Evolutionary conservation across 2,888 invertebrate species (phyloP), one percentile per base, ranked within the genome.

Genomic region (Mellilla xanthometata): DNA sequence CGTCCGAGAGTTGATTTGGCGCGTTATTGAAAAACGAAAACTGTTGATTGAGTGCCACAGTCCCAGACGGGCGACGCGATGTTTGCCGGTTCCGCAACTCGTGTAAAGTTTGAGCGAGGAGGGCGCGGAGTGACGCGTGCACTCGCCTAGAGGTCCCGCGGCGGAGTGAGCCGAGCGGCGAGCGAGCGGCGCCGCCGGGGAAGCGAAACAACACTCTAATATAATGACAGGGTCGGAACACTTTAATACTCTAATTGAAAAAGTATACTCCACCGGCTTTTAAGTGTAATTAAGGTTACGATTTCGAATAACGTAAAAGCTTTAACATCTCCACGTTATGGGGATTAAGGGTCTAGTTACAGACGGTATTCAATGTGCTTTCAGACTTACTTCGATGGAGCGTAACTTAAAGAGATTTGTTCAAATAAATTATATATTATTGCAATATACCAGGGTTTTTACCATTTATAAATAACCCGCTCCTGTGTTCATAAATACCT

Each of bases 191-290:
- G 73, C 71, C 72, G 77, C 68, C 69, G 72, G 85, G 85, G 78
- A 81, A 81, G 79, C 74, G 76, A 76, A 86, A 86, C 88, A 87
- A 88, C 89, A 87, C 86, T 87, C 83, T 87, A 87, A 86, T 86
- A 85, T 88, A 87, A 89, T 88, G 87, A 87, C 84, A 82, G 88
- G 83, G 82, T 85, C 82, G 84, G 83, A 84, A 86, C 87, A 86
- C 87, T 87, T 86, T 86, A 89, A 87, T 85, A 82, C 86, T 83
- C 85, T 87, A 86, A 89, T 88, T 89, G 85, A 83, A 85, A 87
- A 87, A 85, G 86, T 85, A 85, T 81, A 84, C 85, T 81, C 79
- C 72, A 76, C 78, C 81, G 77, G 81, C 81, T 81, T 81, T 81
- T 79, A 78, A 81, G 76, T 77, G 78, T 78, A 80, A 80, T 80